Conservation (phyloP, 1,140 invertebrate genomes). For the silkworm (Bombyx mori) region ASM3026992v2 NC_085111.1:1605001-1605500, state of each 20-base stretch:
- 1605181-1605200: conserved; percentile 84
- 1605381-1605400: no score
- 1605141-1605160: conserved; percentile 75
- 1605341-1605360: no score
- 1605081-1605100: conserved; percentile 81
- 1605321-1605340: no score
- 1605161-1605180: conserved; percentile 86
- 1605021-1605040: no score
- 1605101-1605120: conserved; percentile 87
- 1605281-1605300: neutral
- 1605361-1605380: no score
- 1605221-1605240: neutral
- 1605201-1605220: conserved; percentile 78
- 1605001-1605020: no score
- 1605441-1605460: no score
- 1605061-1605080: conserved; percentile 79
- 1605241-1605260: neutral
- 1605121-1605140: conserved; percentile 76
- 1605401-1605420: no score
- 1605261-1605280: neutral
- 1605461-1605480: no score
- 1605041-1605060: conserved; percentile 69
- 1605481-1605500: no score
- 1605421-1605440: no score
- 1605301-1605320: neutral